Percentiles rank a stretch among this genome's conserved stretches.
phyloP scores from a whole-genome alignment of 2,113 vertebrate species.

The Sorex fumeus region DNA sequence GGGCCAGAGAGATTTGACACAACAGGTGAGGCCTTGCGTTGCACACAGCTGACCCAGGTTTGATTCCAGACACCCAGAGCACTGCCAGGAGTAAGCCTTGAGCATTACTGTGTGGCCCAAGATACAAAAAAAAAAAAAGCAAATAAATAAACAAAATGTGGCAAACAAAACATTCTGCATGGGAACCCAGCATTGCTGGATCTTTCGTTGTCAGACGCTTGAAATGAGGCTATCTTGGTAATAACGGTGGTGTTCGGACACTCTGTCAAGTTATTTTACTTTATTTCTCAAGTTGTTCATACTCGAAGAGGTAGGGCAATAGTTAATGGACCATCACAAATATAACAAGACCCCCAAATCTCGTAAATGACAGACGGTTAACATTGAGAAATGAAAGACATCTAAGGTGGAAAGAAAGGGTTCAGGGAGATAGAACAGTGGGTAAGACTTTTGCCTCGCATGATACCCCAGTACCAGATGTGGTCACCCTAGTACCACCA shows the following conservation, averaged over 20 bases:
- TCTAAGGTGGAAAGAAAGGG: too few species aligned
- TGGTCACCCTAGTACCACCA: background rate
- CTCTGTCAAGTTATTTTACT: background rate
- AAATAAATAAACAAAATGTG: too few species aligned
- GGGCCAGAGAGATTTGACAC: background rate
- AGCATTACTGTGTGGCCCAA: too few species aligned
- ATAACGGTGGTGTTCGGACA: background rate
- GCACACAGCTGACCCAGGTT: too few species aligned
- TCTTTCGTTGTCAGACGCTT: background rate
- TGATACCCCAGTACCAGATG: too few species aligned
- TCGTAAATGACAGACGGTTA: background rate
- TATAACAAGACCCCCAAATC: background rate
- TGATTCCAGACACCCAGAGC: too few species aligned
- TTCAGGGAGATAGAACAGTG: too few species aligned
- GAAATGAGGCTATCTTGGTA: background rate
- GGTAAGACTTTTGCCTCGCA: too few species aligned
- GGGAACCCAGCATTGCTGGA: background rate
- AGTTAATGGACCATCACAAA: background rate
- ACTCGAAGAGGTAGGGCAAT: background rate
- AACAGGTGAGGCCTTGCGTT: too few species aligned
- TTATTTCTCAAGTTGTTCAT: constrained; percentile 58
- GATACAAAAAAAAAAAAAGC: too few species aligned
- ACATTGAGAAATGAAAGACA: constrained; percentile 6
- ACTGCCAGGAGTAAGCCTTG: too few species aligned
- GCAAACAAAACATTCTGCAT: too few species aligned